Base-by-base conservation (phyloP, 2,888 invertebrate species). In the Lamellibrachia satsuma region DNA sequence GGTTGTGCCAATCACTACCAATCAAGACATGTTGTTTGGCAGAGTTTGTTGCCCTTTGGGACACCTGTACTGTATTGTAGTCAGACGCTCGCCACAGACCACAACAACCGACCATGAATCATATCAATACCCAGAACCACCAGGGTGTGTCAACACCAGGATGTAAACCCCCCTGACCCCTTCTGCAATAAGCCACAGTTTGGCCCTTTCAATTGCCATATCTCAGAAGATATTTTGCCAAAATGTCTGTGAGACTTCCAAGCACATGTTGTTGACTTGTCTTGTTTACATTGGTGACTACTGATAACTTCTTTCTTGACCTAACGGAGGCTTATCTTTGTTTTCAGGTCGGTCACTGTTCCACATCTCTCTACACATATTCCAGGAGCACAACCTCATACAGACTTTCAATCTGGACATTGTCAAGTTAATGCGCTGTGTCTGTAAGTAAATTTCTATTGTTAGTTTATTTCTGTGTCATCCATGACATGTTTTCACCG, bases 371-470 rank as follows among this genome's bases (percentile, higher is more conserved):
- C 91, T 91, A 11, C 91, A 91, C 52, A 91, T 91, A 91, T 91
- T 91, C 91, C 91, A 91, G 52, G 91, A 91, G 22, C 91, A 91
- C 91, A 91, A 91, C 52, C 52, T 91, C 15, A 91, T 91, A 52
- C 91, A 91, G 52, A 51, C 51, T 1, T 91, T 91, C 91, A 91
- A 91, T 39, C 91, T 91, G 15, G 91, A 91, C 91, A 91, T 92
- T 9, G 90, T 93, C 39, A 92, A 93, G n/a, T 39, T 93, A n/a
- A 91, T 93, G 91, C 52, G 91, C 15, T 92, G 91, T 75, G 91
- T 94, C 27, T 92, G 93, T 94, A 52, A 92, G 93, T 92, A 91
- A 22, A 75, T 75, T n/a, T 75, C 0, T 15, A 75, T 15, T 75
- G 22, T 22, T 75, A 22, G 4, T 4, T 75, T 22, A 75, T 6